Evolutionary conservation across 2,888 invertebrate genomes (phyloP).

Genomic region (Caenorhabditis sp.): DNA sequence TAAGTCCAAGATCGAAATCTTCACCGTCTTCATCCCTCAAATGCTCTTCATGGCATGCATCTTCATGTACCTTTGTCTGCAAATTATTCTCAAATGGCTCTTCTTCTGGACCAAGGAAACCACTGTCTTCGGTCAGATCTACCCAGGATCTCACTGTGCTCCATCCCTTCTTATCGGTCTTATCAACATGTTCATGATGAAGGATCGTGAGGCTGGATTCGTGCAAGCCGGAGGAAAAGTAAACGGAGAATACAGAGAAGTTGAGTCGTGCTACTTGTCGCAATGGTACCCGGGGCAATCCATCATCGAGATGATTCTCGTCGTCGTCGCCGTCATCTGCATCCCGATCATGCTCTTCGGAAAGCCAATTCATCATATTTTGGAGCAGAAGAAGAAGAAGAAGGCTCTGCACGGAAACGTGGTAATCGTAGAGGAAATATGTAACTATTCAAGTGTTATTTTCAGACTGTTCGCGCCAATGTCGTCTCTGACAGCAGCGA

Average conservation of each 20-base stretch:
- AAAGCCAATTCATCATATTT: constrained; percentile 80
- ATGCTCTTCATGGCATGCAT: constrained; percentile 92
- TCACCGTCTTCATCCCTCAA: constrained; percentile 96
- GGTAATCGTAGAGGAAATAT: constrained; percentile 42
- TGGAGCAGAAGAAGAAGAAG: constrained; percentile 80
- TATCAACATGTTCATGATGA: constrained; percentile 81
- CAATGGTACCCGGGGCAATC: constrained; percentile 83
- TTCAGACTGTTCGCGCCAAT: constrained; percentile 80
- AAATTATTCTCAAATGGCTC: constrained; percentile 80
- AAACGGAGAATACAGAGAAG: constrained; percentile 52
- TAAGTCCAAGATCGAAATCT: constrained; percentile 88
- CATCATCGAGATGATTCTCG: constrained; percentile 83
- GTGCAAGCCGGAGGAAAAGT: constrained; percentile 55
- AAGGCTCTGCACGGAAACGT: constrained; percentile 76
- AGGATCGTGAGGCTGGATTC: constrained; percentile 62
- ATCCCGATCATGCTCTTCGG: constrained; percentile 83
- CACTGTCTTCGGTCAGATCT: constrained; percentile 74
- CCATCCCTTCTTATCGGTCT: constrained; percentile 81
- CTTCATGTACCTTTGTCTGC: constrained; percentile 94
- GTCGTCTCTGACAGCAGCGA: constrained; percentile 81
- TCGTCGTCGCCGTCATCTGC: constrained; percentile 83
- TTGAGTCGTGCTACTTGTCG: constrained; percentile 74
- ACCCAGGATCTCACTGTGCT: constrained; percentile 83
- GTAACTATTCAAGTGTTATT: not conserved
- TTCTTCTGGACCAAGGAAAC: constrained; percentile 84